Percentiles rank a stretch among this genome's conserved stretches.
Evolutionary conservation across 2,888 invertebrate species (phyloP).

Genomic region (Dendrolimus pini): DNA sequence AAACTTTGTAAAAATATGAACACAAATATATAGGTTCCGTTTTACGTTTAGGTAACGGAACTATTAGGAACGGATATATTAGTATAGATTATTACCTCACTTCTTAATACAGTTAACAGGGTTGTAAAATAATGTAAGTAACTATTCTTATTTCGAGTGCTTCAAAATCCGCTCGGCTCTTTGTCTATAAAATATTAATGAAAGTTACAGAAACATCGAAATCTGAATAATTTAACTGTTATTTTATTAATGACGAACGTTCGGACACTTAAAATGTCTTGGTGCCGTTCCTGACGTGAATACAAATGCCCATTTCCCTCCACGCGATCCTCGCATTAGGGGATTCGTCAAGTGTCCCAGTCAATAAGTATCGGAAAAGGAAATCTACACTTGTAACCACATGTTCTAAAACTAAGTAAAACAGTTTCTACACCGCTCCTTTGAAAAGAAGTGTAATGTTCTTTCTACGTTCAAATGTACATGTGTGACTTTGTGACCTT

Average conservation of each 20-base stretch:
- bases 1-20: too few relatives aligned
- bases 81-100: too few relatives aligned
- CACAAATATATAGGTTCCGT: too few relatives aligned
- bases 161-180: not conserved
- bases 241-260: constrained; percentile 51
- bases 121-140: too few relatives aligned
- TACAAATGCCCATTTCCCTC: constrained; percentile 67
- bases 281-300: constrained; percentile 51
- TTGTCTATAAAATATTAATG: not conserved
- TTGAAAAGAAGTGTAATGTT: too few relatives aligned
- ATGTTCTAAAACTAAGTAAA: constrained; percentile 9
- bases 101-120: too few relatives aligned
- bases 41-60: too few relatives aligned
- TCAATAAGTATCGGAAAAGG: constrained; percentile 28
- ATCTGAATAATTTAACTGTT: constrained; percentile 53
- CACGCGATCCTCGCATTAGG: constrained; percentile 70
- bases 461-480: too few relatives aligned
- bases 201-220: constrained; percentile 17
- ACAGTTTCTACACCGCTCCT: too few relatives aligned
- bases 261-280: constrained; percentile 56
- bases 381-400: constrained; percentile 2
- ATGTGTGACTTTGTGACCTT: too few relatives aligned
- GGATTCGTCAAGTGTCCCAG: constrained; percentile 48
- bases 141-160: constrained; percentile 1
- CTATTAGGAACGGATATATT: too few relatives aligned